These are phyloP conservation scores for Sylvicola cinctus DNA, from an alignment of 2,888 invertebrate species.

Conservation along the genomic window DNA sequence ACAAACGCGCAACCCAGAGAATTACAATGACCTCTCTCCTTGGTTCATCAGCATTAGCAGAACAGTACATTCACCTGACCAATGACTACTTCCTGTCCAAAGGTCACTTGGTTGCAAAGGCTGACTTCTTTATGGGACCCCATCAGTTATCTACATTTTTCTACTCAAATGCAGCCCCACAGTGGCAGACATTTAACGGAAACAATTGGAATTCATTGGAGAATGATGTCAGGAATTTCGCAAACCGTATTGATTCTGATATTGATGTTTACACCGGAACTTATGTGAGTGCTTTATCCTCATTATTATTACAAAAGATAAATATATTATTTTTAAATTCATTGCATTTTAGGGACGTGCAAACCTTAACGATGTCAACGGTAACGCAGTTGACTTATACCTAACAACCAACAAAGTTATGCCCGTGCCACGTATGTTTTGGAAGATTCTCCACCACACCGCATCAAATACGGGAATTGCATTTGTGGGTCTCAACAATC, in stretches of 20 bases:
- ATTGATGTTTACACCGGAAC: slow-evolving; percentile 21
- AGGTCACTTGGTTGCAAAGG: slow-evolving; percentile 30
- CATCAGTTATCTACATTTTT: slow-evolving; percentile 30
- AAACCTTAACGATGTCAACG: slow-evolving; percentile 16
- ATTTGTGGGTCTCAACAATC: slow-evolving; percentile 25
- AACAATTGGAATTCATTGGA: slow-evolving; percentile 24
- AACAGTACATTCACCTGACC: slow-evolving; percentile 10
- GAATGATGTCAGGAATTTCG: slow-evolving; percentile 13
- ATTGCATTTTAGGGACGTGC: slow-evolving; percentile 12
- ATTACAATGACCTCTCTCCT: slow-evolving; percentile 11
- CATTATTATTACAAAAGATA: not conserved
- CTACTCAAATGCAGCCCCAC: slow-evolving; percentile 31
- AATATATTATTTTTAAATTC: not conserved
- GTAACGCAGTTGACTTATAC: slow-evolving; percentile 12
- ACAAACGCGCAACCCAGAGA: slow-evolving; percentile 11
- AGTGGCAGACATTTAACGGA: slow-evolving; percentile 30
- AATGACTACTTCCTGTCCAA: slow-evolving; percentile 18
- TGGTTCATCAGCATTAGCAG: slow-evolving; percentile 13
- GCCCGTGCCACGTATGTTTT: slow-evolving; percentile 21
- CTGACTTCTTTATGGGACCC: slow-evolving; percentile 28
- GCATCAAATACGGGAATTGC: slow-evolving; percentile 16
- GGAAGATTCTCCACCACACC: slow-evolving; percentile 25
- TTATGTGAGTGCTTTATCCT: slow-evolving; percentile 7
- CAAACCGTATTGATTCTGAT: slow-evolving; percentile 8
- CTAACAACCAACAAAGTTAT: slow-evolving; percentile 13